Conservation (phyloP, 1,140 invertebrate genomes). For the Trichogramma pretiosum region DNA sequence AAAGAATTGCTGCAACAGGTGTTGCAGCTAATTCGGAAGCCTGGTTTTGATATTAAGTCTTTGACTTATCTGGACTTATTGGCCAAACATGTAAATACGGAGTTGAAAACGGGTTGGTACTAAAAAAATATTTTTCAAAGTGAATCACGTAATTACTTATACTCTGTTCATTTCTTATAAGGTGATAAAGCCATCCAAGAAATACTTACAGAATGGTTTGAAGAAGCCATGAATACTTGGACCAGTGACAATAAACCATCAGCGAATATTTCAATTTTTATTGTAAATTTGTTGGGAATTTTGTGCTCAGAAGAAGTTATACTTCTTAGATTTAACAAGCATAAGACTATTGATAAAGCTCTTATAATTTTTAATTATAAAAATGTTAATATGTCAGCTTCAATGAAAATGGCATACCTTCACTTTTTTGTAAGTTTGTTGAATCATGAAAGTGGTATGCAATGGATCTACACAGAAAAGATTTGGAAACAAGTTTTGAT, state of each 20-base stretch:
- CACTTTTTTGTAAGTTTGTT: constrained; percentile 47
- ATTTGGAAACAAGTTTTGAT: constrained; percentile 48
- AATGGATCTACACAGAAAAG: constrained; percentile 46
- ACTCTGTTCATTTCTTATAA: constrained; percentile 4
- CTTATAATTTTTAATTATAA: too few species aligned
- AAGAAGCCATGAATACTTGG: constrained; percentile 32
- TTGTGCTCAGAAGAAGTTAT: constrained; percentile 40
- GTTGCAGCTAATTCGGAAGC: constrained; percentile 35
- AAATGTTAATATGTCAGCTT: constrained; percentile 43
- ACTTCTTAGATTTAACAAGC: constrained; percentile 31
- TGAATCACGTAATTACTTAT: too few species aligned
- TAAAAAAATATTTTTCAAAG: too few species aligned
- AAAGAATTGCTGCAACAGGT: constrained; percentile 35
- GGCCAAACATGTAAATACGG: constrained; percentile 33
- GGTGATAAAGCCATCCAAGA: neutral
- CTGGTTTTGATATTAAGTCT: constrained; percentile 36
- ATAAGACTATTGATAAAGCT: too few species aligned
- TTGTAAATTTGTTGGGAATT: constrained; percentile 40
- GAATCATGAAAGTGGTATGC: constrained; percentile 46
- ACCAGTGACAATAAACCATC: constrained; percentile 30
- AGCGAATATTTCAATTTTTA: constrained; percentile 39
- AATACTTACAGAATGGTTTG: constrained; percentile 30
- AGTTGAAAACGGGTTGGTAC: constrained; percentile 30
- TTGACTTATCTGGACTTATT: constrained; percentile 39
- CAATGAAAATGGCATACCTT: constrained; percentile 54